Conservation (phyloP, 2,113 vertebrate species). For the Oryctolagus cuniculus region mOryCun1.1 NC_091436.1:93263001-93263500, state of each 20-base stretch:
- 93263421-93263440: background rate
- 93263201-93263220: background rate
- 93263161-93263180: background rate
- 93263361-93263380: background rate
- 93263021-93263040: background rate
- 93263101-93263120: background rate
- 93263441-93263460: constrained; percentile 20
- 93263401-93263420: constrained; percentile 34
- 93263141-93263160: background rate
- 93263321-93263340: background rate
- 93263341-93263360: background rate
- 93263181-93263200: background rate
- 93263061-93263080: background rate
- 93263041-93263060: constrained; percentile 22
- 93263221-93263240: background rate
- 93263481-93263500: background rate
- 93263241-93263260: background rate
- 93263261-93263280: background rate
- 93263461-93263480: constrained; percentile 7
- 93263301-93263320: background rate
- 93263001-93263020: background rate
- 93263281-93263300: background rate
- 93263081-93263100: background rate
- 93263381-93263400: background rate
- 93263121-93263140: background rate